These are phyloP conservation scores for Zeuzera pyrina DNA, from an alignment of 2,888 invertebrate species.

Conservation along the genomic window DNA sequence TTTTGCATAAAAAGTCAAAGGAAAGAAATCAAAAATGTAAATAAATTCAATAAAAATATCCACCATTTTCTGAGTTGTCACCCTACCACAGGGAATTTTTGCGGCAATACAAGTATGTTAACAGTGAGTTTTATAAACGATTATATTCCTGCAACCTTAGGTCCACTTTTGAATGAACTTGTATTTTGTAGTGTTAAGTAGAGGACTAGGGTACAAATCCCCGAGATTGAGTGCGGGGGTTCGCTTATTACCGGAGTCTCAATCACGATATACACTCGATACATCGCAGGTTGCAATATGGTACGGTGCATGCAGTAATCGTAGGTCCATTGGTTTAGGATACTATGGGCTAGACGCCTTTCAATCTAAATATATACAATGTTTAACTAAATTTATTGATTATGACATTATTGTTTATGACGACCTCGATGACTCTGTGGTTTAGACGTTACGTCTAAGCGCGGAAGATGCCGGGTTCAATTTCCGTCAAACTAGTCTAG, in stretches of 20 bases:
- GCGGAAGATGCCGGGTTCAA: no score
- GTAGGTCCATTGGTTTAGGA: background rate
- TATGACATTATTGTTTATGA: no score
- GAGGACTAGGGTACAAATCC: constrained; percentile 39
- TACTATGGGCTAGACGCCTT: background rate
- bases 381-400: background rate
- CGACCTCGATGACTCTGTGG: no score
- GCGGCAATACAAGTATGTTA: constrained; percentile 17
- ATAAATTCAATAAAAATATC: constrained; percentile 67
- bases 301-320: no score
- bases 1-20: constrained; percentile 32
- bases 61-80: constrained; percentile 59
- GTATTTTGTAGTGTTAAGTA: constrained; percentile 16
- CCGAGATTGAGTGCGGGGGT: constrained; percentile 57
- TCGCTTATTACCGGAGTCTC: constrained; percentile 59
- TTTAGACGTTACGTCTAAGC: no score
- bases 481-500: no score
- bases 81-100: constrained; percentile 44
- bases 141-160: constrained; percentile 20
- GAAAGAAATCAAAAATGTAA: constrained; percentile 61
- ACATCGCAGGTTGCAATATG: constrained; percentile 53
- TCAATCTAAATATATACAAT: background rate
- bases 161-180: constrained; percentile 24
- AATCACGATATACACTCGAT: constrained; percentile 61
- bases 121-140: background rate